Evolutionary conservation across 1,140 invertebrate genomes (phyloP).

Genomic region (Oedothorax gibbosus): DNA sequence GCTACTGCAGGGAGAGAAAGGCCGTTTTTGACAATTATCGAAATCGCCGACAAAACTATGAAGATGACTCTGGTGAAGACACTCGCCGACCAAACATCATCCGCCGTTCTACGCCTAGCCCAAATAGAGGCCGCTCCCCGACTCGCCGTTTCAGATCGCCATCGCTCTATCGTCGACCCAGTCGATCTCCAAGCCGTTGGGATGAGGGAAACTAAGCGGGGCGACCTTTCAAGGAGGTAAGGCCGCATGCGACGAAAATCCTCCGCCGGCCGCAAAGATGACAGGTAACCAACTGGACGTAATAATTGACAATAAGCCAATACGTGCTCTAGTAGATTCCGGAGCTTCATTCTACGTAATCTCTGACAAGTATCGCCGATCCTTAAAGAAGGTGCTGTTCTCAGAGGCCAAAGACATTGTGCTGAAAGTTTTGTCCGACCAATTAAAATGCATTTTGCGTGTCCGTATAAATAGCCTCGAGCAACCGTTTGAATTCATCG

Average conservation of each 20-base stretch:
- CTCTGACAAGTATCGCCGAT: neutral
- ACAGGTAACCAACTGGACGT: neutral
- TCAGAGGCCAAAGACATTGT: neutral
- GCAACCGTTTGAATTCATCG: neutral
- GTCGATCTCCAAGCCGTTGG: neutral
- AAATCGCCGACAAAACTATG: neutral
- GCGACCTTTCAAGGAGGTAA: slow-evolving; percentile 5
- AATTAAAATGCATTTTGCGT: slow-evolving; percentile 14
- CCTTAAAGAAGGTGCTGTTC: slow-evolving; percentile 1
- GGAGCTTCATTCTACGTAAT: slow-evolving; percentile 1
- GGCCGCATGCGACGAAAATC: slow-evolving; percentile 23
- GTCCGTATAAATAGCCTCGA: neutral
- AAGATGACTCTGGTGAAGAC: neutral
- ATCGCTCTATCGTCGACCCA: neutral
- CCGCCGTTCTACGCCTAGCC: neutral
- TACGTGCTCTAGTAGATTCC: neutral
- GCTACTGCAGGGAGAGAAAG: slow-evolving; percentile 1
- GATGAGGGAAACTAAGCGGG: slow-evolving; percentile 5
- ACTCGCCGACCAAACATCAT: neutral
- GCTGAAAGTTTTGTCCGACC: slow-evolving; percentile 6
- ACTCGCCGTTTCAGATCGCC: neutral
- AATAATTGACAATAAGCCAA: slow-evolving; percentile 14
- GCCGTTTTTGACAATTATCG: neutral
- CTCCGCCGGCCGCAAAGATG: slow-evolving; percentile 15
- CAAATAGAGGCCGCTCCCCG: neutral